Evolutionary conservation across 2,797 vertebrate species (phyloP).

Genomic region (Microctenopoma lineatum): DNA sequence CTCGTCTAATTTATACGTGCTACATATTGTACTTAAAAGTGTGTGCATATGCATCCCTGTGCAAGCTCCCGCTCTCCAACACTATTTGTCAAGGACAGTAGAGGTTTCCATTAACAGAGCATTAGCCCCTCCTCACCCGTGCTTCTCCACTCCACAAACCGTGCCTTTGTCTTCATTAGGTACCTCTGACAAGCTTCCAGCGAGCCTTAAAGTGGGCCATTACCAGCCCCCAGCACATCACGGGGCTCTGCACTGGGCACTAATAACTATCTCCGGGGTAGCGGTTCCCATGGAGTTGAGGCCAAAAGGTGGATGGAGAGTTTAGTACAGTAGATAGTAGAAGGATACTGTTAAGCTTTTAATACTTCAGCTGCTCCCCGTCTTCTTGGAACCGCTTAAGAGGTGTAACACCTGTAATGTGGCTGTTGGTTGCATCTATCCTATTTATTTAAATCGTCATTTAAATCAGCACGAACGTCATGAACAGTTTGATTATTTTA

Average conservation of each 20-base stretch:
- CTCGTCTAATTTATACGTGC: slow-evolving; percentile 6
- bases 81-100: slow-evolving; percentile 49
- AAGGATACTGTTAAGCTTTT: slow-evolving; percentile 43
- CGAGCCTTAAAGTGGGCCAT: slow-evolving; percentile 55
- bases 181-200: slow-evolving; percentile 54
- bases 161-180: slow-evolving; percentile 63
- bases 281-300: slow-evolving; percentile 17
- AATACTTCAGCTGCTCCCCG: slow-evolving; percentile 30
- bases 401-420: slow-evolving; percentile 20
- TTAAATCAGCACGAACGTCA: too few relatives aligned
- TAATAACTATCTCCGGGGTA: slow-evolving; percentile 35
- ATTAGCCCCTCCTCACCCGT: slow-evolving; percentile 28
- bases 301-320: slow-evolving; percentile 31
- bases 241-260: slow-evolving; percentile 32
- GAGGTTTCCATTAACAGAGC: slow-evolving; percentile 44
- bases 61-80: background rate
- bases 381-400: slow-evolving; percentile 38
- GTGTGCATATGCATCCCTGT: slow-evolving; percentile 10
- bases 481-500: too few relatives aligned
- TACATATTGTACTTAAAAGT: background rate
- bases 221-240: slow-evolving; percentile 30
- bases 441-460: too few relatives aligned
- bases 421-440: too few relatives aligned
- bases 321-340: slow-evolving; percentile 23
- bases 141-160: slow-evolving; percentile 27